These are phyloP conservation scores for Fragum fragum DNA, from an alignment of 2,888 invertebrate genomes.

Conservation along the genomic window DNA sequence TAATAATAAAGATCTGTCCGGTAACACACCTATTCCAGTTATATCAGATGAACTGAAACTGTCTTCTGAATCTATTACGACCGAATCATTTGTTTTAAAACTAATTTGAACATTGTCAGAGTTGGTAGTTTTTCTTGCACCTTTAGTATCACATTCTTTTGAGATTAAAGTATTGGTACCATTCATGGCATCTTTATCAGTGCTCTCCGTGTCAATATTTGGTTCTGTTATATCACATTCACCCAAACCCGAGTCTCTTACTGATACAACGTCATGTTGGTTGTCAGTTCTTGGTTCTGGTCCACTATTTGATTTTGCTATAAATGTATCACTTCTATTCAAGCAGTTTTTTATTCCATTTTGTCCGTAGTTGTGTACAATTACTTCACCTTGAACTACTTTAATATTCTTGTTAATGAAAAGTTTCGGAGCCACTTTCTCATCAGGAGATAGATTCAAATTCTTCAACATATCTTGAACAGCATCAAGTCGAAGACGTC, in stretches of 20 bases:
- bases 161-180: not conserved
- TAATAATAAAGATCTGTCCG: not conserved
- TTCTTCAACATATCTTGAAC: slow-evolving; percentile 20
- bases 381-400: not conserved
- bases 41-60: slow-evolving; percentile 15
- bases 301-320: not conserved
- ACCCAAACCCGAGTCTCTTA: slow-evolving; percentile 3
- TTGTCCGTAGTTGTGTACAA: not conserved
- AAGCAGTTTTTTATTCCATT: not conserved
- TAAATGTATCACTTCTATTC: not conserved
- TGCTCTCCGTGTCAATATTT: too few species aligned
- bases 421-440: not conserved
- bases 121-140: not conserved
- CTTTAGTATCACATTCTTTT: not conserved
- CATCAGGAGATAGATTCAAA: not conserved
- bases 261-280: not conserved
- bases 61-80: not conserved
- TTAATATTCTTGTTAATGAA: not conserved
- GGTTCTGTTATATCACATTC: not conserved
- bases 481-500: not conserved
- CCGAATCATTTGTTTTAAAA: not conserved
- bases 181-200: not conserved
- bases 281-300: not conserved
- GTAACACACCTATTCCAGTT: slow-evolving; percentile 6
- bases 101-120: not conserved